Evolutionary conservation across 2,797 vertebrate species (phyloP).

Genomic region (Melanotaenia parkinsoni): DNA sequence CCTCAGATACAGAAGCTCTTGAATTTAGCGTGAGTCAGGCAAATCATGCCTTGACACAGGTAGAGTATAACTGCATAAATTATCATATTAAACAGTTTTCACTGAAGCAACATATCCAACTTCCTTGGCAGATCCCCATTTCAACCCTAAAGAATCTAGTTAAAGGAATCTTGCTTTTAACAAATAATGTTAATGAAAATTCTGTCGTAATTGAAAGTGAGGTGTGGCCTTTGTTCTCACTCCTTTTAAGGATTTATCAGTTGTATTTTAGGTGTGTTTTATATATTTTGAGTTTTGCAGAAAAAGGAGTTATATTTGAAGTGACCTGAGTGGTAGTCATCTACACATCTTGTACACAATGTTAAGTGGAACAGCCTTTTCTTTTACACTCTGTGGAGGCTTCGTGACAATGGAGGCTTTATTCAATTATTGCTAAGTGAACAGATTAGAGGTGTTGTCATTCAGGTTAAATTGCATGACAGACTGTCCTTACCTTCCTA

Average conservation of each 20-base stretch:
- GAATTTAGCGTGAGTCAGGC: conserved; percentile 16
- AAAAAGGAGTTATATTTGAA: conserved; percentile 46
- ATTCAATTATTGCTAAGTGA: conserved; percentile 45
- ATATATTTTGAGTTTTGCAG: conserved; percentile 46
- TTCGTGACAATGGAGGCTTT: conserved; percentile 41
- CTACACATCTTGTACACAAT: conserved; percentile 48
- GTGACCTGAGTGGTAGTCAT: conserved; percentile 60
- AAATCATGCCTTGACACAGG: conserved; percentile 22
- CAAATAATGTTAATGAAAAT: conserved; percentile 34
- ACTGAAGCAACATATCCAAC: neutral
- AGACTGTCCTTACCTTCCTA: neutral
- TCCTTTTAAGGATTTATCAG: conserved; percentile 56
- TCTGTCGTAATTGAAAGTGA: conserved; percentile 30
- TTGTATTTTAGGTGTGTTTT: conserved; percentile 53
- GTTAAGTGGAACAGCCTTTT: conserved; percentile 60
- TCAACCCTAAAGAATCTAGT: conserved; percentile 33
- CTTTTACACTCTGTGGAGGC: conserved; percentile 40
- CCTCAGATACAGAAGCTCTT: conserved; percentile 2
- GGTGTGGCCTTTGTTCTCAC: conserved; percentile 16
- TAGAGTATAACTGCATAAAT: conserved; percentile 32
- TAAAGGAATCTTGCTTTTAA: conserved; percentile 23
- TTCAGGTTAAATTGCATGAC: conserved; percentile 18
- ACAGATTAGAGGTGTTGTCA: conserved; percentile 61
- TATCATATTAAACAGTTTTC: conserved; percentile 22
- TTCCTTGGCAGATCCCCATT: neutral